Percentiles rank a stretch among this genome's conserved stretches.
These are phyloP conservation scores for Epizoanthus illoricatus DNA, from an alignment of 92 coral and sea anemone species.

Conservation along the genomic window DNA sequence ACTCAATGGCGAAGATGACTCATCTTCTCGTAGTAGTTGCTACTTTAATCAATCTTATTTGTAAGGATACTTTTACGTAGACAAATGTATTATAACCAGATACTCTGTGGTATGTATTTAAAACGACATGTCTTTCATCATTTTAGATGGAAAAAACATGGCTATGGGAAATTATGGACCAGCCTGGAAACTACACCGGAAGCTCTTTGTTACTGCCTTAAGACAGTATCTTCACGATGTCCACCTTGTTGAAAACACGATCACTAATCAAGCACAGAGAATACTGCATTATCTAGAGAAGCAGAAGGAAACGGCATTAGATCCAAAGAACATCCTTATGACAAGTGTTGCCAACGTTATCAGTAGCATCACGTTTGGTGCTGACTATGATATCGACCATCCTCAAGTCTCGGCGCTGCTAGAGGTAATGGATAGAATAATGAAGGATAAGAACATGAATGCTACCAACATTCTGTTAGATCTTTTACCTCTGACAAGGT, in stretches of 20 bases:
- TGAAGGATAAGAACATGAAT: background rate
- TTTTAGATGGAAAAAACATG: too few species aligned
- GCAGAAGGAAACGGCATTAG: background rate
- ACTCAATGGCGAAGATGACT: too few species aligned
- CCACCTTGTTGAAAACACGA: background rate
- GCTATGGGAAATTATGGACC: background rate
- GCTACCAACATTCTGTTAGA: background rate
- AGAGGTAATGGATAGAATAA: background rate
- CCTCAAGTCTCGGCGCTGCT: background rate
- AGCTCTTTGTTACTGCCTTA: background rate
- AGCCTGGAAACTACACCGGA: background rate
- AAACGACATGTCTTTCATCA: too few species aligned
- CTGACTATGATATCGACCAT: constrained; percentile 1
- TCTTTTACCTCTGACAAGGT: background rate
- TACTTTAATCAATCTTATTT: too few species aligned
- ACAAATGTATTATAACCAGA: too few species aligned
- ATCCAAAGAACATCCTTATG: background rate
- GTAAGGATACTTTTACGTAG: too few species aligned
- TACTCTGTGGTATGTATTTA: too few species aligned
- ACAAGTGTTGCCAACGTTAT: background rate
- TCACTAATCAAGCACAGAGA: background rate
- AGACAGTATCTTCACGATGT: background rate
- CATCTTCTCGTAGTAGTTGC: too few species aligned
- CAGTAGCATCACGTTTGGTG: background rate
- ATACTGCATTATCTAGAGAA: background rate